Evolutionary conservation across 2,888 invertebrate genomes (phyloP).

Genomic region (Zygothrica quintamaculata): DNA sequence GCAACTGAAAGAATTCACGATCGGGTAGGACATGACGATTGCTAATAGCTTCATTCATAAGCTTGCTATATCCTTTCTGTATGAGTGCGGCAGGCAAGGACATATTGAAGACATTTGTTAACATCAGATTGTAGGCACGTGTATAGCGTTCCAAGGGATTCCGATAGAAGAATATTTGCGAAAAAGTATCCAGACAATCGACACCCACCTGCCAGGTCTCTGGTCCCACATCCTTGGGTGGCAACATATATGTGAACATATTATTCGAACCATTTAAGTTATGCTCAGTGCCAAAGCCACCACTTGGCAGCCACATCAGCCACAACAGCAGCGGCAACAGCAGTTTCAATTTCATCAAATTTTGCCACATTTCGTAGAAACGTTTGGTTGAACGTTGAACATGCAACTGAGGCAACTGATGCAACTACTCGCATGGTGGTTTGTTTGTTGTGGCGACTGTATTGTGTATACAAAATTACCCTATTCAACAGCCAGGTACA

Average conservation of each 20-base stretch:
- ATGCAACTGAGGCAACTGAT: constrained; percentile 54
- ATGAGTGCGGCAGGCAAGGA: constrained; percentile 83
- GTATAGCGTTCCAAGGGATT: constrained; percentile 63
- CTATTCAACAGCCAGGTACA: too few species aligned
- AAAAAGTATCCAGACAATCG: constrained; percentile 76
- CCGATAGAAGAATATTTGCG: constrained; percentile 71
- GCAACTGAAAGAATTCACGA: constrained; percentile 66
- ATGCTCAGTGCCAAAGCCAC: constrained; percentile 67
- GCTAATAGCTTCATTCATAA: constrained; percentile 75
- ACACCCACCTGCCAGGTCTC: constrained; percentile 79
- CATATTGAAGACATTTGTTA: constrained; percentile 79
- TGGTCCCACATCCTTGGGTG: constrained; percentile 69
- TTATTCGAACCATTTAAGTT: constrained; percentile 74
- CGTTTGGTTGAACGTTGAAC: constrained; percentile 37
- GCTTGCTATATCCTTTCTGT: constrained; percentile 75
- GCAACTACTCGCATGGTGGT: constrained; percentile 32
- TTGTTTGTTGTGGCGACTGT: constrained; percentile 26
- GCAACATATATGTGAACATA: constrained; percentile 74
- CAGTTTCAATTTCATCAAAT: neutral
- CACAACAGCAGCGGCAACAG: constrained; percentile 8
- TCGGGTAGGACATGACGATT: constrained; percentile 9
- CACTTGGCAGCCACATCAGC: constrained; percentile 17
- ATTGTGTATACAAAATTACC: too few species aligned
- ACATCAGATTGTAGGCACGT: constrained; percentile 77
- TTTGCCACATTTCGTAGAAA: constrained; percentile 40